Base-by-base conservation (phyloP, 1,140 invertebrate species). In the Drosophila bocqueti region DNA sequence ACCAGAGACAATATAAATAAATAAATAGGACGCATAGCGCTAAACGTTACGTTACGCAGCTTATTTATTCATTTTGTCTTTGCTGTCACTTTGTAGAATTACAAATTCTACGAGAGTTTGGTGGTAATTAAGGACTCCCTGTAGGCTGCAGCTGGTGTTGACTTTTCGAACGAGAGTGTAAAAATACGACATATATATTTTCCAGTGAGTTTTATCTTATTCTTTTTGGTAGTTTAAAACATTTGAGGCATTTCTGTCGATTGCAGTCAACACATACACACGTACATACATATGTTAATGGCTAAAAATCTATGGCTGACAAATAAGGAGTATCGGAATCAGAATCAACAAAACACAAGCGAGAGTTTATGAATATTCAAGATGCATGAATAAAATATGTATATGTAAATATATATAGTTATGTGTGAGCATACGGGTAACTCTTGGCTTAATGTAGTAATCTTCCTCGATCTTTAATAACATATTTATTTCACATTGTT, bases 171-270 rank as follows among this genome's bases (percentile, higher is more conserved):
- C 5, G 36, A 52, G 62, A 63, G 81, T 89, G 80, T 89, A 89
- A 87, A 89, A 89, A 87, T 89, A 87, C 69, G 54, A 54, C 73
- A 76, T 87, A 77, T 76, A 83, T 74, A 24, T 24, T 64, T 13
- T 86, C 21, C 5, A 10, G 34, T 55, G 52, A 24, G 57, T 61
- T 67, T 59, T 50, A 46, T 60, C 18, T 59, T 38, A 58, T 50
- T 58, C 24, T 71, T 84, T 81, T 86, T 84, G 81, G 79, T 90
- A 89, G 85, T 90, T 90, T 85, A 85, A 90, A 90, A 90, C 85
- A 72, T 84, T 82, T 85, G 85, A 90, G 85, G 85, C 85, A 90
- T 79, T 85, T 86, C 52, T 55, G 75, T 86, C 76, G 65, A 59
- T 79, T 71, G 59, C 76, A 42, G 40, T 73, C 67, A 42, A 55